Evolutionary conservation across 2,888 invertebrate genomes (phyloP), one percentile per base, ranked within the genome.

Genomic region (Tubulanus polymorphus): DNA sequence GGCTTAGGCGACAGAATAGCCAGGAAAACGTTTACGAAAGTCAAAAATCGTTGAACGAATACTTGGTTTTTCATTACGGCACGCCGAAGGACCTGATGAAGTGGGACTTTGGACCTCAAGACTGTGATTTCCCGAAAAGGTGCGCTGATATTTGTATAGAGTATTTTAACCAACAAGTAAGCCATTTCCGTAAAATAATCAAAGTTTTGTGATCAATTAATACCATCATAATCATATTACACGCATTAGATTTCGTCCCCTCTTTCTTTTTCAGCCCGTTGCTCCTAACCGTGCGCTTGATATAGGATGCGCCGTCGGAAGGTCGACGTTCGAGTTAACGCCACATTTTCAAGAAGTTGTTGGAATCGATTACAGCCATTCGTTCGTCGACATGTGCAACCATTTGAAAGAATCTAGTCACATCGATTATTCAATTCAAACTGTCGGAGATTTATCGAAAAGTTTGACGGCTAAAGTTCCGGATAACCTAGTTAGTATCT

Each of bases 241-340:
- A n/a, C n/a, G n/a, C n/a, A n/a, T n/a, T n/a, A 12, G 35, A 32
- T 32, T 10, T 32, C n/a, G n/a, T 32, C n/a, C n/a, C n/a, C 10
- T 32, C n/a, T 41, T 8, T 23, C 23, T n/a, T 26, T 51, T 54
- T 15, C 47, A 66, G 62, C 47, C 50, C 3, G 63, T 63, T 20
- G 52, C 66, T 26, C 67, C 71, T 12, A 64, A 57, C n/a, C 63
- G 73, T 58, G 76, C 74, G 3, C 59, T 77, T 45, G 76, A 78
- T 55, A 71, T 77, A 57, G 77, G 77, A n/a, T 78, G 78, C 68
- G 76, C 76, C 27, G 77, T 78, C 3, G 78, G 78, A 0, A 56
- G 78, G 37, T 72, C 75, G 47, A 61, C 71, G 0, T 78, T 78
- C 69, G 78, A 78, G 54, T 57, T 78, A 48, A 59, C 72, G 0